phyloP scores from a whole-genome alignment of 2,888 invertebrate genomes.

The Nematopogon swammerdamellus region DNA sequence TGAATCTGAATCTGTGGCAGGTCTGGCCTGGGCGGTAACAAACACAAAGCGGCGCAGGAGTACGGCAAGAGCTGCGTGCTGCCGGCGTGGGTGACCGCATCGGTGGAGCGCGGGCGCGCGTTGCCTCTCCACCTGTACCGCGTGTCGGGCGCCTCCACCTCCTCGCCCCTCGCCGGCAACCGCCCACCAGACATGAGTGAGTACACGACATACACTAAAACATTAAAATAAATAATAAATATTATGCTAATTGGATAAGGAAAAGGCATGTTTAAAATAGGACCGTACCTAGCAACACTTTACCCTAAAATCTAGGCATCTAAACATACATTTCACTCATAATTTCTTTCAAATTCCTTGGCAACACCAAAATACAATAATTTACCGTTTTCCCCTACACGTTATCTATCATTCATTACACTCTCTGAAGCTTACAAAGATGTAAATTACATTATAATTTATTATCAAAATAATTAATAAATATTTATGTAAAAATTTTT shows the following conservation, averaged over 20 bases:
- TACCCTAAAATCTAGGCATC: too few relatives aligned
- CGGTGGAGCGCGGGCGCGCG: constrained; percentile 68
- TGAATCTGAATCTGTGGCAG: constrained; percentile 20
- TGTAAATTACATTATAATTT: too few relatives aligned
- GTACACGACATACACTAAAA: constrained; percentile 17
- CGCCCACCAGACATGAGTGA: constrained; percentile 46
- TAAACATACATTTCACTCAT: too few relatives aligned
- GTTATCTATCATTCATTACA: too few relatives aligned
- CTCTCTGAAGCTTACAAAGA: too few relatives aligned
- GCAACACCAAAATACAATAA: too few relatives aligned
- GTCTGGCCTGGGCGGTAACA: constrained; percentile 68
- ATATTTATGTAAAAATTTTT: too few relatives aligned
- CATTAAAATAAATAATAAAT: background rate
- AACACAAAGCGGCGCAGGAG: constrained; percentile 61
- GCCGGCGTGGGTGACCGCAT: constrained; percentile 77
- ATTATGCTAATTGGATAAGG: background rate
- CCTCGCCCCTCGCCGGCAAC: constrained; percentile 64
- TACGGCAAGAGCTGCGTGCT: constrained; percentile 63
- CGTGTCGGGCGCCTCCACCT: constrained; percentile 59
- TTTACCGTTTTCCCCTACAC: too few relatives aligned
- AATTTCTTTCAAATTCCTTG: too few relatives aligned
- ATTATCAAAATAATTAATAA: too few relatives aligned
- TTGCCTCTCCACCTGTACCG: constrained; percentile 59
- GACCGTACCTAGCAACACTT: too few relatives aligned
- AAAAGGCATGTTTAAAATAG: too few relatives aligned